A percentile compares a stretch with the other conserved stretches of the same genome.
These are phyloP conservation scores for Caenorhabditis japonica DNA, from an alignment of 2,888 invertebrate genomes.

Conservation along the genomic window DNA sequence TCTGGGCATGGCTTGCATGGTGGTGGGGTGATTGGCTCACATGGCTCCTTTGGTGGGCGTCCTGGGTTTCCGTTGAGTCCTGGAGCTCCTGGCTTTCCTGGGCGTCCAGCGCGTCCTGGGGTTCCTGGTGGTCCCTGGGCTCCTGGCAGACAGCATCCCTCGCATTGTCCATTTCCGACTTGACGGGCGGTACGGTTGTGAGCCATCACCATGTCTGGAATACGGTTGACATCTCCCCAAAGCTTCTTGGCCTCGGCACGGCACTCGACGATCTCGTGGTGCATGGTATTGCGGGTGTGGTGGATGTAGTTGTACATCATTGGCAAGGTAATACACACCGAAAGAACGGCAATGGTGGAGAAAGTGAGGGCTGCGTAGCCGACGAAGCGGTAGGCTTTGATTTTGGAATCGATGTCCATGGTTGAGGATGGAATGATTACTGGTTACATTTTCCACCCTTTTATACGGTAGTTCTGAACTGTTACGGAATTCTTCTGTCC, in stretches of 20 bases:
- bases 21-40: constrained; percentile 76
- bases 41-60: constrained; percentile 73
- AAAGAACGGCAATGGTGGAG: constrained; percentile 68
- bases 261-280: constrained; percentile 67
- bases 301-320: constrained; percentile 72
- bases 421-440: constrained; percentile 30
- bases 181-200: constrained; percentile 70
- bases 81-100: constrained; percentile 75
- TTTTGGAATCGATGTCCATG: constrained; percentile 64
- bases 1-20: constrained; percentile 77
- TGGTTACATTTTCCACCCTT: constrained; percentile 14
- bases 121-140: constrained; percentile 73
- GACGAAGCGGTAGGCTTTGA: constrained; percentile 75
- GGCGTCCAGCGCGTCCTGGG: constrained; percentile 72
- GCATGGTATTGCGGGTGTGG: constrained; percentile 62
- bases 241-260: constrained; percentile 70
- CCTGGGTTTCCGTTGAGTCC: constrained; percentile 76
- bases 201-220: constrained; percentile 60
- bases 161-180: constrained; percentile 60
- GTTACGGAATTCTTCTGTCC: constrained; percentile 23
- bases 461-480: constrained; percentile 24
- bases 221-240: constrained; percentile 68
- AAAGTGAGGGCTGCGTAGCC: constrained; percentile 75
- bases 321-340: constrained; percentile 66
- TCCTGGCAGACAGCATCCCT: constrained; percentile 71